A percentile compares a stretch with the other conserved stretches of the same genome.
These are phyloP conservation scores for Intellagama lesueurii DNA, from an alignment of 2,797 vertebrate species.

Conservation along the genomic window DNA sequence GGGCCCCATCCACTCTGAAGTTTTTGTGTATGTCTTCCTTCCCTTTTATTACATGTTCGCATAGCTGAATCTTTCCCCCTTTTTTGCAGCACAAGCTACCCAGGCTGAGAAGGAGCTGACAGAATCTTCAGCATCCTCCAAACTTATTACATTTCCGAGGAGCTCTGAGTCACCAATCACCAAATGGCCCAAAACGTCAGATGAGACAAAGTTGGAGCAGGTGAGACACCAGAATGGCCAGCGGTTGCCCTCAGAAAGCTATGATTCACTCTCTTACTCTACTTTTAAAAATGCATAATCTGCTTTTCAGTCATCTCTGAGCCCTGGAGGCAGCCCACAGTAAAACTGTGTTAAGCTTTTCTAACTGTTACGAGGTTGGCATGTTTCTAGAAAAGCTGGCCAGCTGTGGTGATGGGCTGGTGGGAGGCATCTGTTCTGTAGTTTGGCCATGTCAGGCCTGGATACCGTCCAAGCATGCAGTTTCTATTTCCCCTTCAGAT, in stretches of 20 bases:
- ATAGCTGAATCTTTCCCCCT: not conserved
- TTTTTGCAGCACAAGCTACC: slow-evolving; percentile 82
- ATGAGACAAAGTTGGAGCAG: slow-evolving; percentile 93
- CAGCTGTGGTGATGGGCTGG: not conserved
- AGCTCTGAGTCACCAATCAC: slow-evolving; percentile 88
- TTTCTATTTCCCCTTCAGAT: slow-evolving; percentile 79
- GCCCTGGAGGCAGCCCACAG: not conserved
- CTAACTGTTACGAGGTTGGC: not conserved
- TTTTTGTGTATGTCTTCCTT: slow-evolving; percentile 6
- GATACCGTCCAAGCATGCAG: accelerated
- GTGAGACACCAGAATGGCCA: slow-evolving; percentile 76
- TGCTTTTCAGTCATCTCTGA: not conserved
- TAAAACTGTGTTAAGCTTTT: accelerated
- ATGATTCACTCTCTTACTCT: not conserved
- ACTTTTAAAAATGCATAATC: not conserved
- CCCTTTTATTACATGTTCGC: slow-evolving; percentile 1
- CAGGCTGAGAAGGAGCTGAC: slow-evolving; percentile 90
- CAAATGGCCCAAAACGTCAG: slow-evolving; percentile 91
- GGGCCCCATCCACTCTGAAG: accelerated
- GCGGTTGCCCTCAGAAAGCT: not conserved
- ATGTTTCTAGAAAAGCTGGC: not conserved
- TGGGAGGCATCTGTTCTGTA: not conserved
- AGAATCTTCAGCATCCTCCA: slow-evolving; percentile 88
- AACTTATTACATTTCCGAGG: slow-evolving; percentile 87
- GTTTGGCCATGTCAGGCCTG: slow-evolving; percentile 6